Percentiles rank a stretch among this genome's conserved stretches.
Evolutionary conservation across 2,888 invertebrate species (phyloP).

Genomic region (Isotomurus palustris): DNA sequence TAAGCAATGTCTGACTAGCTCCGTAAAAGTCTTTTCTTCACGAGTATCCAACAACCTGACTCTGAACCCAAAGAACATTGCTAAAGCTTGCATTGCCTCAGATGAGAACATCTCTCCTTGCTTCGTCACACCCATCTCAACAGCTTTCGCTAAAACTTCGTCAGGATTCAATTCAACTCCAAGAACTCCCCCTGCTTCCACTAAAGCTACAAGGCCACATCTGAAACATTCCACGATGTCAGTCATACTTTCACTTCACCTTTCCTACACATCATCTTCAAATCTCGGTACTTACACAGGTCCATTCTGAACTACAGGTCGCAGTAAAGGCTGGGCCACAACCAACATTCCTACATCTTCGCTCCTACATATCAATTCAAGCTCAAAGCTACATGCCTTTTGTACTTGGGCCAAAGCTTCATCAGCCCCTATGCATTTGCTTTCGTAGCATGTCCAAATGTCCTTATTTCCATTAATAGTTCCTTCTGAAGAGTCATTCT

Average conservation of each 20-base stretch:
- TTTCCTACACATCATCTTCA: background rate
- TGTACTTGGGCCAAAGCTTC: background rate
- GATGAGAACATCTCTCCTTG: constrained; percentile 88
- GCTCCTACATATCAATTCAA: background rate
- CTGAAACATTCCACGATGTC: constrained; percentile 57
- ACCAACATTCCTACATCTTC: constrained; percentile 1
- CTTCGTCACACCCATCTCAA: constrained; percentile 62
- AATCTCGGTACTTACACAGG: constrained; percentile 37
- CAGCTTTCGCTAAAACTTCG: constrained; percentile 58
- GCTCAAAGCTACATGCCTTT: too few relatives aligned
- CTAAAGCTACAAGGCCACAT: constrained; percentile 81
- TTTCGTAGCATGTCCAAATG: background rate
- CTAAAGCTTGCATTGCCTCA: constrained; percentile 62
- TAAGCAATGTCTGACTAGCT: background rate
- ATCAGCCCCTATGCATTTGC: background rate
- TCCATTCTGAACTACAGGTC: constrained; percentile 40
- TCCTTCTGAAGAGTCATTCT: too few relatives aligned
- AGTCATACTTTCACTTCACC: too few relatives aligned
- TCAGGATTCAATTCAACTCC: constrained; percentile 53
- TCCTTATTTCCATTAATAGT: too few relatives aligned
- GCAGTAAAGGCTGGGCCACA: constrained; percentile 11
- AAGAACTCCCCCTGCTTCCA: constrained; percentile 60
- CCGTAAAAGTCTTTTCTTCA: background rate
- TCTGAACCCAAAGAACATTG: constrained; percentile 48
- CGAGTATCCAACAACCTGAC: constrained; percentile 46